phyloP scores from a whole-genome alignment of 1,140 invertebrate genomes.

The Eupristina koningsbergeri region DNA sequence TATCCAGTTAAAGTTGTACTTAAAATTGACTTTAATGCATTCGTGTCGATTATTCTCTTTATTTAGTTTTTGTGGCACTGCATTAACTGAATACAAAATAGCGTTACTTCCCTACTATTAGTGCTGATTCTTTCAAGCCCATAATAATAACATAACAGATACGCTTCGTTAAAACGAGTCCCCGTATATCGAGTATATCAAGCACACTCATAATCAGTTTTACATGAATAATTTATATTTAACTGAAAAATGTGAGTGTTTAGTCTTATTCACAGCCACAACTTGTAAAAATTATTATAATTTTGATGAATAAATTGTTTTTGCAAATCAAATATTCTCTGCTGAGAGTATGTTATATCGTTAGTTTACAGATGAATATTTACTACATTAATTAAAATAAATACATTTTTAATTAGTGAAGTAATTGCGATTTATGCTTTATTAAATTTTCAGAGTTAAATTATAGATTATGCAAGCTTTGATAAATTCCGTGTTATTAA shows the following conservation, averaged over 20 bases:
- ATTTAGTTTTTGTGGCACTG: background rate
- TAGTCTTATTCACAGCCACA: background rate
- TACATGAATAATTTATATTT: background rate
- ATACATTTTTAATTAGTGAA: no score
- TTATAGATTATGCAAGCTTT: no score
- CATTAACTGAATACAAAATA: background rate
- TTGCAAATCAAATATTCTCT: no score
- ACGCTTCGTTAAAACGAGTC: background rate
- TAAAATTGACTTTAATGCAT: background rate
- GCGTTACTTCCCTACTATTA: background rate
- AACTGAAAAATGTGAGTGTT: background rate
- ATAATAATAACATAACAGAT: background rate
- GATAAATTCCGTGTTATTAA: no score
- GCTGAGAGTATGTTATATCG: no score
- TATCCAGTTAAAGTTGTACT: no score
- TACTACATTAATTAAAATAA: no score
- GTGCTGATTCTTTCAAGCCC: background rate
- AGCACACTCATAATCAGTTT: background rate
- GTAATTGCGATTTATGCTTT: no score
- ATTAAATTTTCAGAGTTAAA: no score
- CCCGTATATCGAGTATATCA: background rate
- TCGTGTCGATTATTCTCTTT: background rate
- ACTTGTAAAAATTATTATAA: no score
- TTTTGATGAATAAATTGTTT: no score
- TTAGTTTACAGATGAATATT: no score